Evolutionary conservation across 2,888 invertebrate genomes (phyloP).

Genomic region (Chaetoderma sp.): DNA sequence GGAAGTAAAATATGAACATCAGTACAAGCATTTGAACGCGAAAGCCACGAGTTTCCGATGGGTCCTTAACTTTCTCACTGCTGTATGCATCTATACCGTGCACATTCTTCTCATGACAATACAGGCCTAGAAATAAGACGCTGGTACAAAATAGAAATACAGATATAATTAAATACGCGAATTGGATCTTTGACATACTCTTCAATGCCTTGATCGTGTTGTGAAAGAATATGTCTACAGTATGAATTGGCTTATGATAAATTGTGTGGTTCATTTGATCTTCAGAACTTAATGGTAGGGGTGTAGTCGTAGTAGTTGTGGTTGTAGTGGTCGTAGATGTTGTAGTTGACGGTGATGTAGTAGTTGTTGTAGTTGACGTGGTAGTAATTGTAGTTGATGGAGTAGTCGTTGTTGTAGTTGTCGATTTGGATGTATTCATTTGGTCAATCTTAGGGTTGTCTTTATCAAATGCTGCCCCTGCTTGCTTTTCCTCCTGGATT

Average conservation of each 20-base stretch:
- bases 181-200: conserved; percentile 62
- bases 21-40: conserved; percentile 58
- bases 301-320: neutral
- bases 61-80: neutral
- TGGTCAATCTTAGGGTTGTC: too few species aligned
- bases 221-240: conserved; percentile 40
- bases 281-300: neutral
- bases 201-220: conserved; percentile 41
- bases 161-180: conserved; percentile 68
- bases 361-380: conserved; percentile 17
- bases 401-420: conserved; percentile 14
- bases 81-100: neutral
- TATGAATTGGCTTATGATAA: conserved; percentile 37
- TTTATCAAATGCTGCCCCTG: too few species aligned
- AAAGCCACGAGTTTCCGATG: conserved; percentile 35
- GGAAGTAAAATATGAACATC: conserved; percentile 67
- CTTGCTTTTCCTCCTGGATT: too few species aligned
- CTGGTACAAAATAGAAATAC: conserved; percentile 62
- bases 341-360: neutral
- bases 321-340: neutral
- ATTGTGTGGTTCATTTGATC: neutral
- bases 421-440: too few species aligned
- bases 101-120: conserved; percentile 50
- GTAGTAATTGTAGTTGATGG: conserved; percentile 30
- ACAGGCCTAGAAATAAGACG: conserved; percentile 64